Evolutionary conservation across 2,888 invertebrate genomes (phyloP).

Genomic region (Steinernema carpocapsae): DNA sequence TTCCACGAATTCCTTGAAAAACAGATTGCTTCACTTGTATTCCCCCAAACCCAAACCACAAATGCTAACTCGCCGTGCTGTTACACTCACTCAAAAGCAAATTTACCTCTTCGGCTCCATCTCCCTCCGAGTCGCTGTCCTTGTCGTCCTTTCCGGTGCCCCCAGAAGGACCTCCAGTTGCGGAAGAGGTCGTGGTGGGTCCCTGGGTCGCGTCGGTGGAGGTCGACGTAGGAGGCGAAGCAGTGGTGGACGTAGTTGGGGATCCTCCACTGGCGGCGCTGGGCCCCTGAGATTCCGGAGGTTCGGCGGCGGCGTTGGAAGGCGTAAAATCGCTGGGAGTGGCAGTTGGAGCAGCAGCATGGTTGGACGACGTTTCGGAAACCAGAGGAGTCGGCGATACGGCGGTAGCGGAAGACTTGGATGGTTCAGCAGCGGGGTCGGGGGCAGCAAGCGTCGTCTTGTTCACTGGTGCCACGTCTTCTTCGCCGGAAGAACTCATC

Average conservation of each 20-base stretch:
- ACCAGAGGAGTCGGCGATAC: not conserved
- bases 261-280: constrained; percentile 5
- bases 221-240: constrained; percentile 8
- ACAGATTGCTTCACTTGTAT: too few relatives aligned
- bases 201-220: not conserved
- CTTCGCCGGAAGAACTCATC: constrained; percentile 35
- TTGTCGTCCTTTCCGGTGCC: constrained; percentile 36
- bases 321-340: not conserved
- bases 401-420: not conserved
- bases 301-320: not conserved
- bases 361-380: not conserved
- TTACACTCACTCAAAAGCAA: too few relatives aligned
- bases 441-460: constrained; percentile 3
- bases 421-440: not conserved
- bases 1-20: too few relatives aligned
- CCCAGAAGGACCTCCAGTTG: not conserved
- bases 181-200: not conserved
- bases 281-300: not conserved
- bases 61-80: too few relatives aligned
- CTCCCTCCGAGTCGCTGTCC: constrained; percentile 48
- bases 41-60: too few relatives aligned
- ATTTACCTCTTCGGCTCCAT: constrained; percentile 50
- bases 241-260: not conserved
- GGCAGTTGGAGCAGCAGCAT: not conserved
- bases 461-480: constrained; percentile 22